These are phyloP conservation scores for Meles meles DNA, from an alignment of 2,113 vertebrate genomes.

Conservation along the genomic window DNA sequence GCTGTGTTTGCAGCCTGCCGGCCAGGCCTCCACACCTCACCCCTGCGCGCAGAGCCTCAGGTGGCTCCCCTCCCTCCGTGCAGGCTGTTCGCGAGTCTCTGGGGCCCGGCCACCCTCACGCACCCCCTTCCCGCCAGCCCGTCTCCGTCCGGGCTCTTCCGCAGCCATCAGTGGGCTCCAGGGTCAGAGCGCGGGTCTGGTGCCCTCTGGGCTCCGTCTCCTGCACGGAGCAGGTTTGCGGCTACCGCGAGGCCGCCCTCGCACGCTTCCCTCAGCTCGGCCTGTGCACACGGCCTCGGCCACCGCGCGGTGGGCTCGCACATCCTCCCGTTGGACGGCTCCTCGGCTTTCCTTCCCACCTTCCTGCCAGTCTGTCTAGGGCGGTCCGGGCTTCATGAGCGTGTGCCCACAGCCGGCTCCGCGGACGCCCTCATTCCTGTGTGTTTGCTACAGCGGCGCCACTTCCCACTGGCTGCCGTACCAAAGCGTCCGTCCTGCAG, in stretches of 20 bases:
- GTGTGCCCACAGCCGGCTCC: rapidly evolving
- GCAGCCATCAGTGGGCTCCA: rapidly evolving
- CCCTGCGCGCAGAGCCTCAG: neutral
- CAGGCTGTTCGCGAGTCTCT: neutral
- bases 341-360: rapidly evolving
- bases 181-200: rapidly evolving
- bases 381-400: rapidly evolving
- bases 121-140: rapidly evolving
- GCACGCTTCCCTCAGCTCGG: rapidly evolving
- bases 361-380: rapidly evolving
- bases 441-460: rapidly evolving
- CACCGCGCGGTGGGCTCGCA: rapidly evolving
- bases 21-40: rapidly evolving
- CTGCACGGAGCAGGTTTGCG: neutral
- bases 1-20: too few relatives aligned
- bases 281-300: neutral
- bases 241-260: rapidly evolving
- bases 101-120: rapidly evolving
- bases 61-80: neutral
- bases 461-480: too few relatives aligned
- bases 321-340: rapidly evolving
- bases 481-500: neutral
- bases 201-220: neutral
- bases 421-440: rapidly evolving
- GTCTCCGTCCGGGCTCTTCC: neutral